Percentiles rank a stretch among this genome's conserved stretches.
phyloP scores from a whole-genome alignment of 2,888 invertebrate genomes.

The Drosophila pseudotalamancana region DNA sequence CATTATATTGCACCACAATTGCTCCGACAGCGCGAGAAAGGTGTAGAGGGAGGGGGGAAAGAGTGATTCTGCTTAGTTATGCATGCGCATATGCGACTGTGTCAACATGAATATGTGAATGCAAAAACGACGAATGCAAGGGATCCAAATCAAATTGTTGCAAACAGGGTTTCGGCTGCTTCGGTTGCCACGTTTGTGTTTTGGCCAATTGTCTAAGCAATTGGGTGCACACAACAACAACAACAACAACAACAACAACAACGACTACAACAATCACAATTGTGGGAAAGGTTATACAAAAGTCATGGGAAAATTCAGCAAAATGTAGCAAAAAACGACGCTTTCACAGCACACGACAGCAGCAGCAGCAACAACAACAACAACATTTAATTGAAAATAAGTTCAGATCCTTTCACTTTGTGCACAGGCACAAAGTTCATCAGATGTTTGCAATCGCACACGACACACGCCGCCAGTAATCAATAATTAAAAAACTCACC shows the following conservation, averaged over 20 bases:
- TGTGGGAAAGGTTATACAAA: slow-evolving; percentile 73
- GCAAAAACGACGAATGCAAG: slow-evolving; percentile 12
- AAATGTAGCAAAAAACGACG: slow-evolving; percentile 32
- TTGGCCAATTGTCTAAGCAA: slow-evolving; percentile 69
- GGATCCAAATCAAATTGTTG: slow-evolving; percentile 38
- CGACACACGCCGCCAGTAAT: slow-evolving; percentile 54
- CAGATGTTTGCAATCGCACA: slow-evolving; percentile 49
- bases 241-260: too few relatives aligned
- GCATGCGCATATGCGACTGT: slow-evolving; percentile 59
- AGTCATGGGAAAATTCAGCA: slow-evolving; percentile 68
- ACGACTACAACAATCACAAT: slow-evolving; percentile 62
- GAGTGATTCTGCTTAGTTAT: slow-evolving; percentile 64
- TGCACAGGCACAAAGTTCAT: slow-evolving; percentile 37
- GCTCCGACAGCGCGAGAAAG: slow-evolving; percentile 3
- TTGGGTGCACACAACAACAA: slow-evolving; percentile 56
- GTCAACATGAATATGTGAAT: slow-evolving; percentile 72
- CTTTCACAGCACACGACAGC: slow-evolving; percentile 47
- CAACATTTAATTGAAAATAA: slow-evolving; percentile 35
- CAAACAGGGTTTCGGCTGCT: too few relatives aligned
- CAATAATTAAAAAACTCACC: slow-evolving; percentile 73
- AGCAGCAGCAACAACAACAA: slow-evolving; percentile 1
- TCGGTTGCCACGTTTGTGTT: slow-evolving; percentile 9
- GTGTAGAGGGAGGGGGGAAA: too few relatives aligned
- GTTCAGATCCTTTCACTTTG: slow-evolving; percentile 40
- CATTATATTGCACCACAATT: slow-evolving; percentile 40